Percentiles rank a stretch among this genome's conserved stretches.
These are phyloP conservation scores for Sturmia bella DNA, from an alignment of 2,888 invertebrate genomes.

Conservation along the genomic window DNA sequence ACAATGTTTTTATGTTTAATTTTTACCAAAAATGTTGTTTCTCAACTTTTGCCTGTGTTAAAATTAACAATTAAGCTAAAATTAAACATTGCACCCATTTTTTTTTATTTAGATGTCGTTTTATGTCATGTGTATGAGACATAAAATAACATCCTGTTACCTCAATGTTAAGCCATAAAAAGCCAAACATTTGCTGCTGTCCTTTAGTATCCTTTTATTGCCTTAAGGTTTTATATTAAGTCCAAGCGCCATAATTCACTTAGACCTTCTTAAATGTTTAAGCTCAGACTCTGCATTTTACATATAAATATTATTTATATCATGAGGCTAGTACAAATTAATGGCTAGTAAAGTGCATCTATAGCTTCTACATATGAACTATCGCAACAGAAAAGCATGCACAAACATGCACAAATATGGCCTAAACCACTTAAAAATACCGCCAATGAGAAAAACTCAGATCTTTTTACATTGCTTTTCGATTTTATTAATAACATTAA, in stretches of 20 bases:
- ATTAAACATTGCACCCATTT: no score
- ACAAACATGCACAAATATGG: constrained; percentile 55
- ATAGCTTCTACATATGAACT: not conserved
- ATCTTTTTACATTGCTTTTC: not conserved
- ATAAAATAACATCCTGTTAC: constrained; percentile 46
- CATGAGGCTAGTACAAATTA: not conserved
- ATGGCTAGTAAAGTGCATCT: constrained; percentile 21
- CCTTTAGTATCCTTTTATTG: constrained; percentile 1
- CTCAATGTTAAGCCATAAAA: constrained; percentile 20
- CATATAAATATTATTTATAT: no score
- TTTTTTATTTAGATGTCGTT: no score
- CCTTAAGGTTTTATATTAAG: not conserved
- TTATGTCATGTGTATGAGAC: not conserved
- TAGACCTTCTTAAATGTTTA: no score
- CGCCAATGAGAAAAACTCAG: constrained; percentile 2
- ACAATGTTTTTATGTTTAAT: no score
- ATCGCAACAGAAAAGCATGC: constrained; percentile 43
- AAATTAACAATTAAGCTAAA: no score
- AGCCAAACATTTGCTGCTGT: constrained; percentile 50
- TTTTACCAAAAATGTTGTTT: no score
- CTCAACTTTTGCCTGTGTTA: no score
- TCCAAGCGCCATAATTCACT: not conserved
- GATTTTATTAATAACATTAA: not conserved
- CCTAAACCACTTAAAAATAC: constrained; percentile 46
- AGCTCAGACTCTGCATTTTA: no score